Percentiles rank a stretch among this genome's conserved stretches.
These are phyloP conservation scores for Silurus meridionalis DNA, from an alignment of 2,113 vertebrate genomes.

Conservation along the genomic window DNA sequence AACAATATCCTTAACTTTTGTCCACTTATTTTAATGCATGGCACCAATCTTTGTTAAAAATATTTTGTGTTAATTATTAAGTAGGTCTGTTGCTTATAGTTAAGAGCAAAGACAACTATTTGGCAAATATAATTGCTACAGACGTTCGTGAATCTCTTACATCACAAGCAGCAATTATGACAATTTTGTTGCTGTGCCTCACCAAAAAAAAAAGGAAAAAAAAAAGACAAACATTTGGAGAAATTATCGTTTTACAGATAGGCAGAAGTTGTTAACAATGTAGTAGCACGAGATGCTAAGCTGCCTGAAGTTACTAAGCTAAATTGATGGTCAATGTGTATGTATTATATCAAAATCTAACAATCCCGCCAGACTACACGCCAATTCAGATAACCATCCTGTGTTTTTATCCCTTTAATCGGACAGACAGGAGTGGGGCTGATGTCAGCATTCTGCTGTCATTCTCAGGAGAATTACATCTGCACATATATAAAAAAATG, in stretches of 20 bases:
- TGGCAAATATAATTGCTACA: not conserved
- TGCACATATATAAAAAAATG: not conserved
- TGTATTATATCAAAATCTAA: not conserved
- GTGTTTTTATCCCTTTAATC: conserved; percentile 1
- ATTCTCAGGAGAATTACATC: not conserved
- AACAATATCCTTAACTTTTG: not conserved
- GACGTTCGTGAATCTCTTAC: not conserved
- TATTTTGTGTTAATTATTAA: not conserved
- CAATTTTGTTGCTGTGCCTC: not conserved
- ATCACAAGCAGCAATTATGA: not conserved
- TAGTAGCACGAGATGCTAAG: not conserved
- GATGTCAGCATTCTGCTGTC: not conserved
- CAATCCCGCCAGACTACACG: not conserved
- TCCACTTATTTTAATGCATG: not conserved
- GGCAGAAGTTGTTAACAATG: not conserved
- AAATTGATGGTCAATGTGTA: not conserved
- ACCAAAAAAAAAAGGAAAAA: not conserved
- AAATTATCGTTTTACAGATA: not conserved
- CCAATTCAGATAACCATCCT: not conserved
- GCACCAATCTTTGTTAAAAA: not conserved
- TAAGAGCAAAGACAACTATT: not conserved
- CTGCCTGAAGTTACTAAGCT: not conserved
- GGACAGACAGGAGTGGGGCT: not conserved
- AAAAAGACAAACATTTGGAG: not conserved
- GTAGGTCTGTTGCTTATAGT: not conserved